Evolutionary conservation across 2,888 invertebrate species (phyloP), one percentile per base, ranked within the genome.

Genomic region (Hirtodrosophila confusa): DNA sequence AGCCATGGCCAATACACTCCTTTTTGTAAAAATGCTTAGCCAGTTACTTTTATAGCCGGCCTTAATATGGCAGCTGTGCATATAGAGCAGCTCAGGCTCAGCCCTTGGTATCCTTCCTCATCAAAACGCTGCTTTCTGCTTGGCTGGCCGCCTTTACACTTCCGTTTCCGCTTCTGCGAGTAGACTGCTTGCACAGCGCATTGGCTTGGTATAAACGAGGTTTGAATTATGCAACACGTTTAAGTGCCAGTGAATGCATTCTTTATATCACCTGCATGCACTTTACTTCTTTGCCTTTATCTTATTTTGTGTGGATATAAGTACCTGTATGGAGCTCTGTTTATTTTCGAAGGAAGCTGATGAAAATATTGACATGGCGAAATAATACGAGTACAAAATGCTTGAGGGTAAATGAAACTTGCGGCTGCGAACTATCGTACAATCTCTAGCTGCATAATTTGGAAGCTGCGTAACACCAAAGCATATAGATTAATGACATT

Each of bases 191-290:
- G 48, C 55, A 51, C 67, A 54, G 64, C 63, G 85, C 82, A 75
- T 68, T 78, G 75, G 66, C 64, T 85, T 55, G 72, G 79, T 71
- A 82, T 87, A 80, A 80, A 82, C 79, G 83, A 61, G 37, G 54
- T 41, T 57, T 83, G 68, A 88, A 83, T 88, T 86, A 83, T 83
- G 86, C 83, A 83, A 68, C 72, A 77, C 86, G 68, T 69, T 80
- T 88, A 83, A 86, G 80, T 88, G 87, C 73, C 73, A 57, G 57
- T 57, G 54, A 45, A 50, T 69, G 70, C 65, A 64, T 62, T 76
- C 76, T 67, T 68, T 63, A 35, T 60, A 57, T 33, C 68, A 48
- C 47, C 27, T 43, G 50, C 47, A 63, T 64, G 50, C 43, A 50
- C 31, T 39, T 54, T 33, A 23, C 24, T 43, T 43, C n/a, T 27